phyloP scores from a whole-genome alignment of 2,113 vertebrate genomes.

The Corvus moneduloides region DNA sequence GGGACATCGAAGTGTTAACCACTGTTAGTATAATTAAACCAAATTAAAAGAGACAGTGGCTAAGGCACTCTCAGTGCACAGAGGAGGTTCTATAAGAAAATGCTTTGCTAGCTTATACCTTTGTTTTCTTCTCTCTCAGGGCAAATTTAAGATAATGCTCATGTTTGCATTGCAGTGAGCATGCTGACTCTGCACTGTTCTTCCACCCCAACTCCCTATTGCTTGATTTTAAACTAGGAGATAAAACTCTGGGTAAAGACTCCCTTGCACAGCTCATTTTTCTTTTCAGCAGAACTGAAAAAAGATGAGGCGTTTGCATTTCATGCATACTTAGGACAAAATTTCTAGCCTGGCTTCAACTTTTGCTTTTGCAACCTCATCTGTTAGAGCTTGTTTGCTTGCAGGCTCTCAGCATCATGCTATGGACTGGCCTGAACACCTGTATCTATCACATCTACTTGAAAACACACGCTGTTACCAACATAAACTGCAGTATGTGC shows the following conservation, averaged over 20 bases:
- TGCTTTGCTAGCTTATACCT: background rate
- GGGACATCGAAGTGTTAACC: background rate
- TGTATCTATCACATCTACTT: background rate
- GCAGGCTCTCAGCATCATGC: background rate
- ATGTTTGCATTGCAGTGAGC: background rate
- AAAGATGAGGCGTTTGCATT: background rate
- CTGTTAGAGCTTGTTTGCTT: background rate
- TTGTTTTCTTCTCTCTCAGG: background rate
- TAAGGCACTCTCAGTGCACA: background rate
- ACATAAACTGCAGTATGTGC: background rate
- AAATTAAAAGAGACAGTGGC: background rate
- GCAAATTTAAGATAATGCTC: conserved; percentile 23
- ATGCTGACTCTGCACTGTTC: conserved; percentile 34
- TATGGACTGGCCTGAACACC: background rate
- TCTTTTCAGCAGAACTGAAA: background rate
- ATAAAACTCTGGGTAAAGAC: conserved; percentile 18
- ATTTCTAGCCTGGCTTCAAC: background rate
- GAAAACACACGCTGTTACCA: background rate
- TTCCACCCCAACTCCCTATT: background rate
- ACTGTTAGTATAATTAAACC: background rate
- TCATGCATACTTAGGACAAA: background rate
- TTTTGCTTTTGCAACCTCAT: background rate
- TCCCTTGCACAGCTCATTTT: conserved; percentile 2
- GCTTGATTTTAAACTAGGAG: conserved; percentile 1
- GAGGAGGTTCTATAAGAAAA: background rate